A percentile compares a stretch with the other conserved stretches of the same genome.
These are phyloP conservation scores for Parambassis ranga DNA, from an alignment of 2,797 vertebrate genomes.

Conservation along the genomic window DNA sequence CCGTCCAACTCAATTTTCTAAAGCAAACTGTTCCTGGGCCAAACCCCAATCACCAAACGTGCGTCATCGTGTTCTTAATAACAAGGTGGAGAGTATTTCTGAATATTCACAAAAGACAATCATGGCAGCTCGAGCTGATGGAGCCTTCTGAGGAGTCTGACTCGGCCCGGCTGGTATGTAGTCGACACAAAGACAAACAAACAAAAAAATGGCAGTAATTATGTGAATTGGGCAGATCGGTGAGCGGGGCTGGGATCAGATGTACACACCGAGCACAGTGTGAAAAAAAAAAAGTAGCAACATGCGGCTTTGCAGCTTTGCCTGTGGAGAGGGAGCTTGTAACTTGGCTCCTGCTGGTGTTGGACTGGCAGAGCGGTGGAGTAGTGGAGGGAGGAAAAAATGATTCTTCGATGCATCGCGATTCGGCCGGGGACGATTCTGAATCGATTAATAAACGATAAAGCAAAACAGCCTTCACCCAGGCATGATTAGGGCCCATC, in stretches of 20 bases:
- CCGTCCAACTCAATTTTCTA: conserved; percentile 33
- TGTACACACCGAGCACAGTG: conserved; percentile 13
- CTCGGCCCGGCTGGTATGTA: conserved; percentile 24
- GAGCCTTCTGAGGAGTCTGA: conserved; percentile 25
- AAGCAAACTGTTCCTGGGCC: conserved; percentile 33
- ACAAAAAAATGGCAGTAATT: conserved; percentile 55
- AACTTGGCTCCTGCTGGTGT: conserved; percentile 50
- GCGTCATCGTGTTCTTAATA: conserved; percentile 40
- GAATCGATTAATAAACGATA: too few relatives aligned
- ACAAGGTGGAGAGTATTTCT: conserved; percentile 36
- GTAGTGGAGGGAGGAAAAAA: too few relatives aligned
- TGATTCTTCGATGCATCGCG: too few relatives aligned
- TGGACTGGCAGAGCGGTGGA: conserved; percentile 39
- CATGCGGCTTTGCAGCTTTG: conserved; percentile 30
- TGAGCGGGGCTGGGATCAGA: conserved; percentile 6
- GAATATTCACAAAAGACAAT: conserved; percentile 44
- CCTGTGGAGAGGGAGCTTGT: conserved; percentile 31
- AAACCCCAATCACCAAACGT: conserved; percentile 64
- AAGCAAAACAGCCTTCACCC: too few relatives aligned
- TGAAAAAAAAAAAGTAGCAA: conserved; percentile 27
- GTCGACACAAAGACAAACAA: conserved; percentile 27
- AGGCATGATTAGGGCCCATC: too few relatives aligned
- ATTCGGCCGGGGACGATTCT: too few relatives aligned
- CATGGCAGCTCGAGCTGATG: conserved; percentile 14
- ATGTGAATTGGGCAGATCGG: conserved; percentile 51